Evolutionary conservation across 2,797 vertebrate species (phyloP).

Genomic region (Tachyglossus aculeatus): DNA sequence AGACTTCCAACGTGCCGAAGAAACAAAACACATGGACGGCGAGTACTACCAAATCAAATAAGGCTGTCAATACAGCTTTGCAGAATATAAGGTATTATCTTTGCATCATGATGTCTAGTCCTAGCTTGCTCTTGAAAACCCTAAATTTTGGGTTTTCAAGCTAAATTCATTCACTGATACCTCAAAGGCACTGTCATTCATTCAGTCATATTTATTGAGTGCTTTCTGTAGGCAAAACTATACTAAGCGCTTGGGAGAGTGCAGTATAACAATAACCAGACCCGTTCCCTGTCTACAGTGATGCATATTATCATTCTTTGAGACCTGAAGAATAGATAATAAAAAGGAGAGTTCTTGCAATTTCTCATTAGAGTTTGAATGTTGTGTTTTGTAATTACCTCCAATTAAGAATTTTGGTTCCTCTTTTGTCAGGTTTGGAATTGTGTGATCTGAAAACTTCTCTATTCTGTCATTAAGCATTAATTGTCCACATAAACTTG

Average conservation of each 20-base stretch:
- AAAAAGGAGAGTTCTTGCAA: constrained; percentile 25
- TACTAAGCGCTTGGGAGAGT: too few relatives aligned
- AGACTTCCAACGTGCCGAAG: constrained; percentile 67
- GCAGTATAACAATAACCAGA: too few relatives aligned
- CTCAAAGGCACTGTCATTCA: too few relatives aligned
- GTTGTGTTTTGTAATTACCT: too few relatives aligned
- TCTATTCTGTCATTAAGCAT: constrained; percentile 20
- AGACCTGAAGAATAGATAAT: constrained; percentile 25
- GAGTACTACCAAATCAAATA: constrained; percentile 70
- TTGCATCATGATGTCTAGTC: constrained; percentile 27
- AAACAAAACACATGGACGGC: constrained; percentile 73
- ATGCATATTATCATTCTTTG: neutral
- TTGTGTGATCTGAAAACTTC: neutral
- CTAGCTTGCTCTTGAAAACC: constrained; percentile 16
- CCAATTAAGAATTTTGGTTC: too few relatives aligned
- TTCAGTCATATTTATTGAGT: too few relatives aligned
- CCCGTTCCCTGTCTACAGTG: too few relatives aligned
- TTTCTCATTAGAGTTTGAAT: constrained; percentile 8
- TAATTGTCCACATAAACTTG: too few relatives aligned
- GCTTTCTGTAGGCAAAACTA: too few relatives aligned
- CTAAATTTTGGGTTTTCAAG: too few relatives aligned
- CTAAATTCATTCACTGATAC: too few relatives aligned
- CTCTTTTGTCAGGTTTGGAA: too few relatives aligned
- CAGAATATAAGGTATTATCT: constrained; percentile 83
- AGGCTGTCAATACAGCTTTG: constrained; percentile 74